Conservation (phyloP, 2,888 invertebrate genomes). For the Fragum whitleyi region DNA sequence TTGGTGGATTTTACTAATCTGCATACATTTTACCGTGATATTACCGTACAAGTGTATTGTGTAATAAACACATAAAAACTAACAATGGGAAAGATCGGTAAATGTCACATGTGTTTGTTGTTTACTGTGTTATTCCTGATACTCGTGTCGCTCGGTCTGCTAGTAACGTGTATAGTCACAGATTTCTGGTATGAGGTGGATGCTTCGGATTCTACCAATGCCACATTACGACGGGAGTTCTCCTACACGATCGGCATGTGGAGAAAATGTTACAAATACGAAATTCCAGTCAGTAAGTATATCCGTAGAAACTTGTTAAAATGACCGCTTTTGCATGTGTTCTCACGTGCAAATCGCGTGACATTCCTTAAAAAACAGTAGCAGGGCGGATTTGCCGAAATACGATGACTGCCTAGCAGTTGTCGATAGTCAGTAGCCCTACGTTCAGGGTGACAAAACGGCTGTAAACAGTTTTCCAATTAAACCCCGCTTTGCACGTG, state of each 20-base stretch:
- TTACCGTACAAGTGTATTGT: not conserved
- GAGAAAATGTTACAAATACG: constrained; percentile 70
- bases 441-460: too few relatives aligned
- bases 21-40: not conserved
- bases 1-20: not conserved
- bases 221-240: constrained; percentile 53
- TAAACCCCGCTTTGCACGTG: too few relatives aligned
- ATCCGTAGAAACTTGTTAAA: too few relatives aligned
- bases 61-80: not conserved
- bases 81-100: constrained; percentile 59
- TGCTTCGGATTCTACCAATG: constrained; percentile 42
- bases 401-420: too few relatives aligned
- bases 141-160: constrained; percentile 63
- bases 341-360: too few relatives aligned
- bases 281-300: constrained; percentile 66
- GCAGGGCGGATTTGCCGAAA: too few relatives aligned
- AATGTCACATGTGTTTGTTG: constrained; percentile 62
- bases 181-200: constrained; percentile 70
- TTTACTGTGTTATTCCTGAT: constrained; percentile 68
- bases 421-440: too few relatives aligned
- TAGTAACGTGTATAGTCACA: constrained; percentile 66
- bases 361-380: too few relatives aligned
- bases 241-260: constrained; percentile 71
- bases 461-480: too few relatives aligned
- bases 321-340: too few relatives aligned